A percentile compares a stretch with the other conserved stretches of the same genome.
phyloP scores from a whole-genome alignment of 2,888 invertebrate species.

The Encarsia formosa region DNA sequence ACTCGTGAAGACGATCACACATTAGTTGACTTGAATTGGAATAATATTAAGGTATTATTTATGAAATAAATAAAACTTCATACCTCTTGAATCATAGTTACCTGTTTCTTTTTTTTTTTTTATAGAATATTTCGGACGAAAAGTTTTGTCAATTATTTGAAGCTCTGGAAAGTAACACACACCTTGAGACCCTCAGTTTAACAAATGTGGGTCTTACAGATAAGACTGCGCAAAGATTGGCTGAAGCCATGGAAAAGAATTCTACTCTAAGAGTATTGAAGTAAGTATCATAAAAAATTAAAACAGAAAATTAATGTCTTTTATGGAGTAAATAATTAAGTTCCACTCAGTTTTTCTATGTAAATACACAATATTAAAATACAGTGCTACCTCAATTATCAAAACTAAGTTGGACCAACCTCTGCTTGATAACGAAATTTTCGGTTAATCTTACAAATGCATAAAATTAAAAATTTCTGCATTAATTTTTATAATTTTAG shows the following conservation, averaged over 20 bases:
- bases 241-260: conserved; percentile 79
- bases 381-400: no score
- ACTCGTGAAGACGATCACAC: conserved; percentile 85
- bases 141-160: conserved; percentile 86
- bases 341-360: no score
- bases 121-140: conserved; percentile 93
- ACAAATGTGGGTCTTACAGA: conserved; percentile 93
- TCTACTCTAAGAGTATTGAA: conserved; percentile 77
- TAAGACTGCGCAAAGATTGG: conserved; percentile 75
- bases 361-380: no score
- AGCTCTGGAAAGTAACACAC: conserved; percentile 83
- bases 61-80: background rate
- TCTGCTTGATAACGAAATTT: no score
- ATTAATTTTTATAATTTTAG: no score
- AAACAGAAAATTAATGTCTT: no score
- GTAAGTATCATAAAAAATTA: conserved; percentile 46
- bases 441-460: no score
- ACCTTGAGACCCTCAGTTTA: conserved; percentile 85
- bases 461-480: no score
- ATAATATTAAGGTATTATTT: conserved; percentile 89
- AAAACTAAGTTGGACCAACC: no score
- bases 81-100: no score
- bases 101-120: conserved; percentile 8
- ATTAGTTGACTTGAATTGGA: conserved; percentile 92
- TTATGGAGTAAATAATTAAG: no score